phyloP scores from a whole-genome alignment of 2,113 vertebrate species.

The Brevimyrus niger region DNA sequence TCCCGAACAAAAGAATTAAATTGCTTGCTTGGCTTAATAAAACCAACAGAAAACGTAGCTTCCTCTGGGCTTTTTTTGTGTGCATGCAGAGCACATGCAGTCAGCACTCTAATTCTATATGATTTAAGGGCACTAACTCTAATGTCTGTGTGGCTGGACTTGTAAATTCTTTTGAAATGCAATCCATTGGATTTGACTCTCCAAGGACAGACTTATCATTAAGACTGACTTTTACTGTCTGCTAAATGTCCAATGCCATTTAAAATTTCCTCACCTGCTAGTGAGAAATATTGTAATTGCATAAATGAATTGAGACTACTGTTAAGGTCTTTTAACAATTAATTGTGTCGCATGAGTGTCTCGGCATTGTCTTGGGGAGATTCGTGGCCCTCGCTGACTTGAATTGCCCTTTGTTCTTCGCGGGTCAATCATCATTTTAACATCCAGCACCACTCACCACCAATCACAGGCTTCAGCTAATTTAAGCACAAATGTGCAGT shows the following conservation, averaged over 20 bases:
- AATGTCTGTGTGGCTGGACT: conserved; percentile 98
- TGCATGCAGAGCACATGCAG: conserved; percentile 87
- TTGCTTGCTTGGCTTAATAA: conserved; percentile 99
- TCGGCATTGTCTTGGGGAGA: conserved; percentile 29
- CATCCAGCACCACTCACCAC: not conserved
- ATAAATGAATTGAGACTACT: conserved; percentile 63
- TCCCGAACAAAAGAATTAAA: conserved; percentile 99
- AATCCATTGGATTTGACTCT: conserved; percentile 79
- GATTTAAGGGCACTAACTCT: conserved; percentile 96
- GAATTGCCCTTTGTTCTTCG: not conserved
- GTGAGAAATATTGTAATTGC: conserved; percentile 64
- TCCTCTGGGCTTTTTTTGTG: conserved; percentile 99
- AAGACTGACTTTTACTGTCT: conserved; percentile 75
- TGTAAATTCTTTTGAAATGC: conserved; percentile 94
- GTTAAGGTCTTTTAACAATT: conserved; percentile 56
- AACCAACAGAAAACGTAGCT: conserved; percentile 99
- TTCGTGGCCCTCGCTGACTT: not conserved
- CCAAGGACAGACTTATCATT: conserved; percentile 85
- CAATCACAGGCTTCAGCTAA: not conserved
- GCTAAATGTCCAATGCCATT: conserved; percentile 61
- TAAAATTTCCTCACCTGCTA: conserved; percentile 61
- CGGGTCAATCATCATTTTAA: not conserved
- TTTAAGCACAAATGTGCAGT: not conserved
- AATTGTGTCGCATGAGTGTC: conserved; percentile 42
- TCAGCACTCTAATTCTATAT: conserved; percentile 99